These are phyloP conservation scores for Polydesmus complanatus DNA, from an alignment of 2,888 invertebrate genomes.

Conservation along the genomic window DNA sequence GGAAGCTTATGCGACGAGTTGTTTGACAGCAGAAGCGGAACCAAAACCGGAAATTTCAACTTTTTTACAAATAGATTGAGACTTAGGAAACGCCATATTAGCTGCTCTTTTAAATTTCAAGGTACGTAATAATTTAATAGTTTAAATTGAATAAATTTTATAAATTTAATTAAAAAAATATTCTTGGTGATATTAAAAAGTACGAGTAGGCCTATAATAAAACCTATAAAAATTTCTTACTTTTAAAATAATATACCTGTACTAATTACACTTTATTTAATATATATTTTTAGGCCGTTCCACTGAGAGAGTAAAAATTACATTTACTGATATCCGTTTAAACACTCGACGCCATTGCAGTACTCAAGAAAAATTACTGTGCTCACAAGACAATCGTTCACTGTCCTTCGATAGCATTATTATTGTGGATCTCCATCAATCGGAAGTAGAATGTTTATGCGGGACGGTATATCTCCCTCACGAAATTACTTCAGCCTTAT, in stretches of 20 bases:
- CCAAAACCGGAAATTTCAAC: constrained; percentile 15
- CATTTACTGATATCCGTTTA: constrained; percentile 11
- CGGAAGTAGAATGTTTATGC: constrained; percentile 16
- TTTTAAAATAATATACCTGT: no score
- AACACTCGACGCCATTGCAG: constrained; percentile 9
- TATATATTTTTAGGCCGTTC: constrained; percentile 1
- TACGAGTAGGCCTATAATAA: neutral
- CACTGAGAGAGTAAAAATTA: constrained; percentile 3
- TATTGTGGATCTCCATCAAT: constrained; percentile 2
- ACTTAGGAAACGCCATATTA: constrained; percentile 8
- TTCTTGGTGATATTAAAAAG: neutral
- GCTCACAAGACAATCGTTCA: constrained; percentile 3
- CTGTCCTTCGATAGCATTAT: constrained; percentile 8
- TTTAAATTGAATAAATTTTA: no score
- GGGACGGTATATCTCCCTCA: constrained; percentile 6
- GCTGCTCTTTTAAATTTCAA: constrained; percentile 5
- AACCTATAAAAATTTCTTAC: neutral
- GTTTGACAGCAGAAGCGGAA: constrained; percentile 9
- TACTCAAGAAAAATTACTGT: neutral
- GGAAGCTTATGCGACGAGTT: constrained; percentile 16
- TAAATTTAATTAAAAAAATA: no score
- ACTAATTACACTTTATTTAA: no score
- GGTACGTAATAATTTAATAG: neutral
- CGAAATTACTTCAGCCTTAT: constrained; percentile 6
- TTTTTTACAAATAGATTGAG: constrained; percentile 15